phyloP scores from a whole-genome alignment of 2,888 invertebrate genomes.

The Spialia ferax region DNA sequence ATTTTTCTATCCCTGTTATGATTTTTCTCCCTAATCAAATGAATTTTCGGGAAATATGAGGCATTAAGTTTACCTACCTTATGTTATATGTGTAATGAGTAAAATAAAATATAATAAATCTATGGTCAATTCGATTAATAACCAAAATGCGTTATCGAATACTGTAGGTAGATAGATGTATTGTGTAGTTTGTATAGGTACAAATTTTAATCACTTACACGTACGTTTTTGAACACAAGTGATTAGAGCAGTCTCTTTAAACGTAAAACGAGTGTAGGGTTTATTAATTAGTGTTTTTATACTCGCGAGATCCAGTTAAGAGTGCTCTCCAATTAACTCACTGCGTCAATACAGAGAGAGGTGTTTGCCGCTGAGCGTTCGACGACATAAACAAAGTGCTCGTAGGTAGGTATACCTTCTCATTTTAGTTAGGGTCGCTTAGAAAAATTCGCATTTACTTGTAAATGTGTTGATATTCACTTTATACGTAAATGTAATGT shows the following conservation, averaged over 20 bases:
- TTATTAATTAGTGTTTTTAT: conserved; percentile 34
- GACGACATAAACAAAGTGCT: conserved; percentile 19
- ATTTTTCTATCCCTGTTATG: no score
- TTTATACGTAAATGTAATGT: neutral
- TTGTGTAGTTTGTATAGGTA: no score
- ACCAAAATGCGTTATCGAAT: neutral
- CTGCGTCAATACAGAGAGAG: conserved; percentile 23
- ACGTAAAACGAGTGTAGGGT: conserved; percentile 4
- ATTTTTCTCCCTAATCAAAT: no score
- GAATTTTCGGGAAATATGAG: no score
- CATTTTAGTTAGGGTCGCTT: conserved; percentile 13
- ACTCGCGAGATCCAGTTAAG: conserved; percentile 9
- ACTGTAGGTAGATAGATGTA: no score
- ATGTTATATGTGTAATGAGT: no score
- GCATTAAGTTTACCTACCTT: no score
- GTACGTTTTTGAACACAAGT: neutral
- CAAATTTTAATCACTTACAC: neutral
- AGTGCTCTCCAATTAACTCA: conserved; percentile 32
- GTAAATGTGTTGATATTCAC: no score
- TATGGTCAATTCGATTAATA: no score
- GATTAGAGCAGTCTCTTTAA: neutral
- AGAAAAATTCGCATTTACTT: neutral
- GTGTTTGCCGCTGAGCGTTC: conserved; percentile 20
- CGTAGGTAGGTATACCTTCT: conserved; percentile 14
- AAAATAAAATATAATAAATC: no score